Base-by-base conservation (phyloP, 2,113 vertebrate genomes). In the Kobus ellipsiprymnus region DNA sequence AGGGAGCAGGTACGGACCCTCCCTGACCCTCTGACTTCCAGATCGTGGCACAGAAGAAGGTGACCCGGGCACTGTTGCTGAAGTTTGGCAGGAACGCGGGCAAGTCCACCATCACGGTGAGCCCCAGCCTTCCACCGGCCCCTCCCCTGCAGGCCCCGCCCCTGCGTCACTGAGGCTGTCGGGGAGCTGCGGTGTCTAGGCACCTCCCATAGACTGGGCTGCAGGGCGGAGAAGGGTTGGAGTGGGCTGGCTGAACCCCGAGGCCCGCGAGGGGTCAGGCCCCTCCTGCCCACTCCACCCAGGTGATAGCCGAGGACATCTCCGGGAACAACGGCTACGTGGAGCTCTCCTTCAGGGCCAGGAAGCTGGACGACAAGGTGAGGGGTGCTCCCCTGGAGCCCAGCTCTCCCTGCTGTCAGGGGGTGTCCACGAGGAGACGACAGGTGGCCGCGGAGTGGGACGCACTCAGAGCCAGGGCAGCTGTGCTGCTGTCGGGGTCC, bases 311-410 rank as follows among this genome's bases (percentile, higher is more conserved):
- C 0, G 99, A 99, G 98, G 99, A 99, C 98, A 99, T 99, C 97
- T 99, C 99, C 0, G 99, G 99, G 71, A 99, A 99, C 99, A 99
- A 99, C 0, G 99, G 99, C 95, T 99, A 99, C 3, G 99, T 99
- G 95, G 99, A 99, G 91, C 99, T 99, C 1, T 99, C 99, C 81
- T 99, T 99, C 98, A 99, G 99, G 2, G 99, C 99, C 97, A 99
- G 99, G 98, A 99, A 99, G 96, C 98, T 99, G 92, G 99, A 99
- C 0, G 99, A 99, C 99, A 99, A 99, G 99, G 99, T 99, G 98
- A 44, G 60, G 21, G 7, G 16, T 25, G 36, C 12, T 36, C 7
- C 2, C 40, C 1, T 7, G 30, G 44, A 25, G 55, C 59, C 48
- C 21, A 2, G 81, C 33, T 83, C 44, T n/a, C 48, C 50, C 50